Evolutionary conservation across 2,888 invertebrate genomes (phyloP).

Genomic region (Xestia xanthographa): DNA sequence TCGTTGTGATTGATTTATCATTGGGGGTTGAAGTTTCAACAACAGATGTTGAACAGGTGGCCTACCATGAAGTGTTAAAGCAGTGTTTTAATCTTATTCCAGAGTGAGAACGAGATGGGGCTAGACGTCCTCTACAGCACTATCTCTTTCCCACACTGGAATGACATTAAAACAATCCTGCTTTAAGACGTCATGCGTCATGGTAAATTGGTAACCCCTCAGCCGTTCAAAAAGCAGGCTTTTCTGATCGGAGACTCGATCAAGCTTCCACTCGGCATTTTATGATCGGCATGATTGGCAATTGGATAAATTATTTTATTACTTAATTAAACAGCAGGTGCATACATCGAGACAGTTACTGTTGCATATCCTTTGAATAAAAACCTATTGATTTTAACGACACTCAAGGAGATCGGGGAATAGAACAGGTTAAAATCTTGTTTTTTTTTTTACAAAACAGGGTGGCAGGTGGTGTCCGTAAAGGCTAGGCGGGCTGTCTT

Average conservation of each 20-base stretch:
- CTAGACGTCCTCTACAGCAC: no score
- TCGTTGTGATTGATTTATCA: not conserved
- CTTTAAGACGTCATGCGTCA: no score
- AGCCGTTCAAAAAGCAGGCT: not conserved
- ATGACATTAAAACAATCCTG: no score
- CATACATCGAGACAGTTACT: not conserved
- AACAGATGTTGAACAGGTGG: not conserved
- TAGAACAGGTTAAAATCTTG: not conserved
- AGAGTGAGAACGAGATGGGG: no score
- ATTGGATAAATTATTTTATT: not conserved
- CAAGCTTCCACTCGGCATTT: not conserved
- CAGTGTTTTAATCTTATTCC: no score
- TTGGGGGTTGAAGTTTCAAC: not conserved
- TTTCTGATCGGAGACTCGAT: not conserved
- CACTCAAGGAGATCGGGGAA: conserved; percentile 1
- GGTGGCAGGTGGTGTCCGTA: not conserved
- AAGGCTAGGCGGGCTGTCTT: no score
- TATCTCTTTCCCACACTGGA: no score
- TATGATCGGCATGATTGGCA: no score
- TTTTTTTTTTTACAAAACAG: not conserved
- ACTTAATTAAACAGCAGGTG: conserved; percentile 22
- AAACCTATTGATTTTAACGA: conserved; percentile 33
- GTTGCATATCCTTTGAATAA: not conserved
- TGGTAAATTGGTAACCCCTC: no score
- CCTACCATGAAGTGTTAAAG: no score